Conservation (phyloP, 1,140 invertebrate genomes). For the Muscidifurax raptorellus region DNA sequence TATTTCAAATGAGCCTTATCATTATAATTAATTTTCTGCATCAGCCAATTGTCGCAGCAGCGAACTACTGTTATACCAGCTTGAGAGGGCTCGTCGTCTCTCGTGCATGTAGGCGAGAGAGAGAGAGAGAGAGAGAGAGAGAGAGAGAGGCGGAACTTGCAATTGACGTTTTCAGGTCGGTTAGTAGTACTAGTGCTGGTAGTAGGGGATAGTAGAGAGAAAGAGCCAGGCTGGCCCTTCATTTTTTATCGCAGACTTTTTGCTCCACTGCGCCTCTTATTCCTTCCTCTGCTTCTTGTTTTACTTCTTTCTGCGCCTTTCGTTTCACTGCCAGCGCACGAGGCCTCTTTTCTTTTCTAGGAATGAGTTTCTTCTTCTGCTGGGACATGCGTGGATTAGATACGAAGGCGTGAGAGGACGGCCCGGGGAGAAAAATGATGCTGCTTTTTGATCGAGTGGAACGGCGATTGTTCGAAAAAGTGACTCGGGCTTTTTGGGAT, state of each 20-base stretch:
- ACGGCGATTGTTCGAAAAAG: not conserved
- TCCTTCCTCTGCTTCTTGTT: not conserved
- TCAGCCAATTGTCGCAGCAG: not conserved
- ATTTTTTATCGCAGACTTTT: constrained; percentile 62
- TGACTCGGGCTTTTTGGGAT: too few relatives aligned
- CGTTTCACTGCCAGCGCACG: constrained; percentile 15
- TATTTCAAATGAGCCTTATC: too few relatives aligned
- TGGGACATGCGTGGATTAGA: not conserved
- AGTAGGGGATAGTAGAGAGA: not conserved
- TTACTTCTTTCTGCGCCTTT: constrained; percentile 48
- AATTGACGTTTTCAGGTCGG: constrained; percentile 66
- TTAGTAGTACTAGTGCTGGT: constrained; percentile 49
- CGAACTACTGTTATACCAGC: not conserved
- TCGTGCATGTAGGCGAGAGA: constrained; percentile 28
- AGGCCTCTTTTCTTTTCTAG: constrained; percentile 13
- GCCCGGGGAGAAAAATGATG: not conserved
- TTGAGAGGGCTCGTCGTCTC: not conserved
- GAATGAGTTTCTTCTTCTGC: constrained; percentile 1
- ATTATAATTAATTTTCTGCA: not conserved
- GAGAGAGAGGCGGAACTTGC: constrained; percentile 47
- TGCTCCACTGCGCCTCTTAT: constrained; percentile 51
- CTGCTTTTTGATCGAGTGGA: not conserved
- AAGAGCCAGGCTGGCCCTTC: constrained; percentile 55
- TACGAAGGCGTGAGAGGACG: not conserved
- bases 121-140: constrained; percentile 48